These are phyloP conservation scores for Borostomias antarcticus DNA, from an alignment of 2,797 vertebrate genomes.

Conservation along the genomic window DNA sequence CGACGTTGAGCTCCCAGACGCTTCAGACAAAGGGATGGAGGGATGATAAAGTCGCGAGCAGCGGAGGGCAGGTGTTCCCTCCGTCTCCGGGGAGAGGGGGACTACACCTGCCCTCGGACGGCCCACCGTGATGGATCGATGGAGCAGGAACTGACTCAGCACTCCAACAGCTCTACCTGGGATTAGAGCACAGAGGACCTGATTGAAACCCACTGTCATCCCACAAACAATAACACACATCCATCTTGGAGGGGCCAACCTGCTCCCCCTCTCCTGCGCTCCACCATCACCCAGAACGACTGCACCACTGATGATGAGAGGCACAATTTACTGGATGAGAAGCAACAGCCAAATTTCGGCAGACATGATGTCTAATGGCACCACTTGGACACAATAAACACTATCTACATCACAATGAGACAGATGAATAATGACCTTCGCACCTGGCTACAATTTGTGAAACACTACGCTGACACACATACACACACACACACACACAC, in stretches of 20 bases:
- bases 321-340: slow-evolving; percentile 55
- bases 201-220: slow-evolving; percentile 91
- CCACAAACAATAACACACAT: slow-evolving; percentile 90
- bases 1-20: slow-evolving; percentile 71
- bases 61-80: slow-evolving; percentile 82
- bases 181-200: slow-evolving; percentile 83
- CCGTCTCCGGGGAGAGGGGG: slow-evolving; percentile 72
- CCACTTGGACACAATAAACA: slow-evolving; percentile 64
- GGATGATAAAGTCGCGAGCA: slow-evolving; percentile 73
- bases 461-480: slow-evolving; percentile 10
- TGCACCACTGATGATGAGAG: slow-evolving; percentile 65
- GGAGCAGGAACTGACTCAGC: slow-evolving; percentile 87
- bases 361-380: slow-evolving; percentile 67
- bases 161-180: slow-evolving; percentile 78
- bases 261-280: slow-evolving; percentile 53
- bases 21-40: slow-evolving; percentile 74
- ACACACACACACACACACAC: slow-evolving; percentile 4
- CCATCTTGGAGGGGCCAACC: slow-evolving; percentile 72
- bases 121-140: slow-evolving; percentile 83
- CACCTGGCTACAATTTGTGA: slow-evolving; percentile 42
- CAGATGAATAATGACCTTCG: slow-evolving; percentile 60
- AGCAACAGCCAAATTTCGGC: slow-evolving; percentile 52
- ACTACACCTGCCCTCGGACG: slow-evolving; percentile 82
- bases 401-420: slow-evolving; percentile 64
- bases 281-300: slow-evolving; percentile 69